phyloP scores from a whole-genome alignment of 23 tunicate genomes.

The Corella eumyota region DNA sequence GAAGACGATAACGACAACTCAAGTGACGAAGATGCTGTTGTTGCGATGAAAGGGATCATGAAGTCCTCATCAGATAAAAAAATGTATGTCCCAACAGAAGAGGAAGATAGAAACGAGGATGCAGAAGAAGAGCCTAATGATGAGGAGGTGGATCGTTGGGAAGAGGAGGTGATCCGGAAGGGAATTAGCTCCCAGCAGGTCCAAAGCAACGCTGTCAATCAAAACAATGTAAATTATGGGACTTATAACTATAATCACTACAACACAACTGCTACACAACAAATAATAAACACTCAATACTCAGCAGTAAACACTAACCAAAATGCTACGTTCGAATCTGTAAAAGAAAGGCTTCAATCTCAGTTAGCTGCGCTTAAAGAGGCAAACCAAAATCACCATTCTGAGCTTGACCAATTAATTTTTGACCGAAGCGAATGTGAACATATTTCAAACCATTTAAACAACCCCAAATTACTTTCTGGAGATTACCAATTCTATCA shows the following conservation, averaged over 20 bases:
- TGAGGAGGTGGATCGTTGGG: slow-evolving; percentile 86
- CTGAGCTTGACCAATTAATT: slow-evolving; percentile 25
- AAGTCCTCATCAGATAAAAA: slow-evolving; percentile 1
- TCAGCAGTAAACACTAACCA: slow-evolving; percentile 30
- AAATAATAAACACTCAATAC: too few relatives aligned
- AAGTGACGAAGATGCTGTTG: slow-evolving; percentile 67
- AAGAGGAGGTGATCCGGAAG: slow-evolving; percentile 81
- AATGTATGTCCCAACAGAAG: slow-evolving; percentile 29
- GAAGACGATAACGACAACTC: slow-evolving; percentile 56
- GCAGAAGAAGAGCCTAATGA: slow-evolving; percentile 34
- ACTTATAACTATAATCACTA: not conserved
- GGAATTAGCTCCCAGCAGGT: slow-evolving; percentile 42
- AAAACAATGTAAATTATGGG: not conserved
- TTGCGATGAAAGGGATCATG: slow-evolving; percentile 66
- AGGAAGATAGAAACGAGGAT: slow-evolving; percentile 22
- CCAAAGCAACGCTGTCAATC: not conserved
- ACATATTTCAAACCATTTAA: slow-evolving; percentile 46
- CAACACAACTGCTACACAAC: not conserved
- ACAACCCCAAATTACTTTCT: slow-evolving; percentile 28
- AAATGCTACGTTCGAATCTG: slow-evolving; percentile 13
- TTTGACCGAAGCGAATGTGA: slow-evolving; percentile 47
- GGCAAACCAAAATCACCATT: slow-evolving; percentile 13
- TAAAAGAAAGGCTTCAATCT: slow-evolving; percentile 40
- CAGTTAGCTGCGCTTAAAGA: slow-evolving; percentile 17
- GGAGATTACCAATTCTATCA: slow-evolving; percentile 73